Conservation (phyloP, 2,113 vertebrate species). For the Macaca mulatta region DNA sequence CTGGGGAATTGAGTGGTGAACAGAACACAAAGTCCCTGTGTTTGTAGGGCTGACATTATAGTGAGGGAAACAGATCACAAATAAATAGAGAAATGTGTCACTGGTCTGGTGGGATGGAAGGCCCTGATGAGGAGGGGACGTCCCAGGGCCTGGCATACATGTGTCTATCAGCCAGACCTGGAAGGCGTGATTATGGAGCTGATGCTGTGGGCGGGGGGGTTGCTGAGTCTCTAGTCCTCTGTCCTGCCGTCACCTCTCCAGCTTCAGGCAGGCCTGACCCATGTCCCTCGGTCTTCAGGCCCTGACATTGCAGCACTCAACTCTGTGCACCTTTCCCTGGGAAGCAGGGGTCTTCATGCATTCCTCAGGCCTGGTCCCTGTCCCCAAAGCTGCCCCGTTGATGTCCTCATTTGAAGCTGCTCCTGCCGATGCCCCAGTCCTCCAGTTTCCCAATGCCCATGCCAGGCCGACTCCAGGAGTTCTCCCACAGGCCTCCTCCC, state of each 20-base stretch:
- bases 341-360: background rate
- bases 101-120: background rate
- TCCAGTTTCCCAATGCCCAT: background rate
- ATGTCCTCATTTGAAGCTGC: background rate
- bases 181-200: background rate
- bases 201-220: background rate
- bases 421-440: background rate
- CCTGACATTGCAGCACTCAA: background rate
- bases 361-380: background rate
- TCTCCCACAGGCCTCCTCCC: background rate
- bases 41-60: background rate
- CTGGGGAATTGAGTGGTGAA: no score
- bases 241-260: background rate
- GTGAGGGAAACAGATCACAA: background rate
- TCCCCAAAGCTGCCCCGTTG: accelerated
- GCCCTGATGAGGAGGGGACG: background rate
- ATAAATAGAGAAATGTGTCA: background rate
- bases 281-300: background rate
- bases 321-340: background rate
- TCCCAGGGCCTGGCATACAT: accelerated
- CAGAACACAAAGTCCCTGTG: background rate
- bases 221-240: background rate
- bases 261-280: background rate
- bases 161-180: background rate
- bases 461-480: background rate